A percentile compares a stretch with the other conserved stretches of the same genome.
These are phyloP conservation scores for Thunnus albacares DNA, from an alignment of 2,797 vertebrate species.

Conservation along the genomic window DNA sequence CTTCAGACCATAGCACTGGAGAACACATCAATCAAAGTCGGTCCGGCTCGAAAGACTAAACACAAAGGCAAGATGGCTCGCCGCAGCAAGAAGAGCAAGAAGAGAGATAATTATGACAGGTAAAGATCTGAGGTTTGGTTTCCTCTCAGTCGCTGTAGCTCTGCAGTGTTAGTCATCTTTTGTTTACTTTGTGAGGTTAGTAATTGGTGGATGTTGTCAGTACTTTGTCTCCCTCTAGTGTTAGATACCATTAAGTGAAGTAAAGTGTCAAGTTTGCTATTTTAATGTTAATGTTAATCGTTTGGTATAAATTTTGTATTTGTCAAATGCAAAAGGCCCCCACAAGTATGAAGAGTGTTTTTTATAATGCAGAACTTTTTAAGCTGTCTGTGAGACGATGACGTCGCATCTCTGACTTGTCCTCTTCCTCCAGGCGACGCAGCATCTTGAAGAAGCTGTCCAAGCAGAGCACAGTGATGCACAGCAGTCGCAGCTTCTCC, in stretches of 20 bases:
- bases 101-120: constrained; percentile 94
- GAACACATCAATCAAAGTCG: constrained; percentile 96
- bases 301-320: not conserved
- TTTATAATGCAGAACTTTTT: not conserved
- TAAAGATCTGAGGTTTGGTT: constrained; percentile 65
- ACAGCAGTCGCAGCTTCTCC: constrained; percentile 96
- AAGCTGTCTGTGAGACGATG: not conserved
- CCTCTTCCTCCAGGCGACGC: constrained; percentile 84
- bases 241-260: not conserved
- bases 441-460: constrained; percentile 95
- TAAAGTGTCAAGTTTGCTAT: not conserved
- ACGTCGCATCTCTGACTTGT: not conserved
- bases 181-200: constrained; percentile 28
- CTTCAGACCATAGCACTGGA: constrained; percentile 94
- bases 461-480: constrained; percentile 92
- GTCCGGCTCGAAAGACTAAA: constrained; percentile 93
- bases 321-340: not conserved
- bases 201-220: not conserved
- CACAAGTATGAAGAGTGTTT: not conserved
- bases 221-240: constrained; percentile 54
- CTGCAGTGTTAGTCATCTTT: constrained; percentile 12
- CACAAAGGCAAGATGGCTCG: constrained; percentile 96
- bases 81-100: constrained; percentile 92
- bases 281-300: not conserved
- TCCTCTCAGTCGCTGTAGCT: not conserved